phyloP scores from a whole-genome alignment of 2,797 vertebrate species.

The Siniperca scherzeri region DNA sequence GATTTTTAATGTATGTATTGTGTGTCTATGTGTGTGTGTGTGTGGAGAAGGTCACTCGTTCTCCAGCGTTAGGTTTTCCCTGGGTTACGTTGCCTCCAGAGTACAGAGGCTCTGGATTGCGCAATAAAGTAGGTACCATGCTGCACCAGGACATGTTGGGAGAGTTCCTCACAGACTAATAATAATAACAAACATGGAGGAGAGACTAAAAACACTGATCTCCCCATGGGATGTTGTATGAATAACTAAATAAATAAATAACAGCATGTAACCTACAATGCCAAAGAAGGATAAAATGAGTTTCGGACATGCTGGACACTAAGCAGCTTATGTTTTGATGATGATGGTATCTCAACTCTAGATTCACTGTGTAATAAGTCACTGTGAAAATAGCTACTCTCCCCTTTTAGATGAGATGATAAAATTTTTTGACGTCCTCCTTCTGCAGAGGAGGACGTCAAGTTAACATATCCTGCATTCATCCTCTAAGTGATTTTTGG shows the following conservation, averaged over 20 bases:
- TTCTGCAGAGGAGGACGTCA: background rate
- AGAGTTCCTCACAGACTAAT: slow-evolving; percentile 46
- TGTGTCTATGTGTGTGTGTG: slow-evolving; percentile 71
- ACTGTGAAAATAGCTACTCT: background rate
- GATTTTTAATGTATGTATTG: slow-evolving; percentile 26
- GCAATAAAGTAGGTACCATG: slow-evolving; percentile 88
- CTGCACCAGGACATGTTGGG: slow-evolving; percentile 73
- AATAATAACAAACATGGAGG: slow-evolving; percentile 33
- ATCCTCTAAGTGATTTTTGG: background rate
- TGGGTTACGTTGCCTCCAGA: slow-evolving; percentile 90
- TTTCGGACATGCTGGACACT: background rate
- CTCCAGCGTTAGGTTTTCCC: slow-evolving; percentile 84
- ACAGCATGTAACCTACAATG: background rate
- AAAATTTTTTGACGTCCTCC: too few relatives aligned
- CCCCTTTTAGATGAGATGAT: background rate
- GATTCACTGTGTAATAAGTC: background rate
- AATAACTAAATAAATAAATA: slow-evolving; percentile 12
- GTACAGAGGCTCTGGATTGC: slow-evolving; percentile 87
- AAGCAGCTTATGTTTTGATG: background rate
- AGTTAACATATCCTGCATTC: background rate
- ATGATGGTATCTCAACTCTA: background rate
- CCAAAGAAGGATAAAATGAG: background rate
- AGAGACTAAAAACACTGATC: background rate
- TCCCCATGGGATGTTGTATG: slow-evolving; percentile 23
- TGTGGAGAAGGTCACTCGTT: slow-evolving; percentile 84